Conservation (phyloP, 2,888 invertebrate species). For the Oligia strigilis region DNA sequence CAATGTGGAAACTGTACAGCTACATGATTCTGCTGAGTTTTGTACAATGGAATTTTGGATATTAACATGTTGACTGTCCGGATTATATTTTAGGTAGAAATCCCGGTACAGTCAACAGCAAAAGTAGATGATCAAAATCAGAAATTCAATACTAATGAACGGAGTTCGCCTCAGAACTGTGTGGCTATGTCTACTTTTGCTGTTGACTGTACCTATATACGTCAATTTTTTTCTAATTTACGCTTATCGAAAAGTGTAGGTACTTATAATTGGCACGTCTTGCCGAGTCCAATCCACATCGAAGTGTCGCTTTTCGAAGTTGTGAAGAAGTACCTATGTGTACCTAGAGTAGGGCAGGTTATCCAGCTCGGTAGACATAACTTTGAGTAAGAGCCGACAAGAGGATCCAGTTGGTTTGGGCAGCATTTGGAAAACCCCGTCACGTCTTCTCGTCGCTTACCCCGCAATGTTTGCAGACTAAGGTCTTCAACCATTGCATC, state of each 20-base stretch:
- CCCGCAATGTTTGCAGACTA: neutral
- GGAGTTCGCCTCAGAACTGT: too few species aligned
- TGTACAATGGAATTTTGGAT: slow-evolving; percentile 2
- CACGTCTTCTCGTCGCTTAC: neutral
- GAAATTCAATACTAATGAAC: too few species aligned
- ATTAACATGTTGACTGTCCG: neutral
- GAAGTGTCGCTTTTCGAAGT: neutral
- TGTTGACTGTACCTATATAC: neutral
- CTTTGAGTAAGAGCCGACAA: neutral
- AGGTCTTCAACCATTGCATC: neutral
- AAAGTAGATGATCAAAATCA: too few species aligned
- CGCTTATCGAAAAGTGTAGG: neutral
- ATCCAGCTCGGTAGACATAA: neutral
- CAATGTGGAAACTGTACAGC: slow-evolving; percentile 42
- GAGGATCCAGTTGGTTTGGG: neutral
- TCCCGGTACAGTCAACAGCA: neutral
- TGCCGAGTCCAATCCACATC: neutral
- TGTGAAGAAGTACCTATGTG: neutral
- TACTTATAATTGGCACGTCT: neutral
- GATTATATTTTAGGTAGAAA: neutral
- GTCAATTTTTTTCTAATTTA: neutral
- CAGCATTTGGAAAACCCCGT: neutral
- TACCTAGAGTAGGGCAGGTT: neutral
- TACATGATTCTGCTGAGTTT: slow-evolving; percentile 4
- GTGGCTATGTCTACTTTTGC: too few species aligned